phyloP scores from a whole-genome alignment of 1,140 invertebrate genomes.

The Procambarus virginalis region DNA sequence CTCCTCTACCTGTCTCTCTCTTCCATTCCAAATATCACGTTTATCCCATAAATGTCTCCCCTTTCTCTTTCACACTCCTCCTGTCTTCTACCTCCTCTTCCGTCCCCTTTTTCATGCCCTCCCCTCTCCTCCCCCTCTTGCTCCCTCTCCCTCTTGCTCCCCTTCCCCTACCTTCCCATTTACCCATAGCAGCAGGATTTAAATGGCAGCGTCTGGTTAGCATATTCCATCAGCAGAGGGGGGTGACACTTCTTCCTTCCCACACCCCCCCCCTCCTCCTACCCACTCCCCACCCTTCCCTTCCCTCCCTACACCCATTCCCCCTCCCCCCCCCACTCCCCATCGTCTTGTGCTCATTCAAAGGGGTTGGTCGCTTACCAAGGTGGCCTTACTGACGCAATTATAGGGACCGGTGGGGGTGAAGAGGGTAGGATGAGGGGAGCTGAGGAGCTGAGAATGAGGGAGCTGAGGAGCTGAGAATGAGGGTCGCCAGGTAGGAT shows the following conservation, averaged over 20 bases:
- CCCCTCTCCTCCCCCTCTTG: background rate
- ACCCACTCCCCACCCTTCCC: too few species aligned
- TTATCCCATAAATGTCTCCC: background rate
- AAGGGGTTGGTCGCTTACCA: slow-evolving; percentile 3
- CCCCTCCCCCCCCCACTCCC: background rate
- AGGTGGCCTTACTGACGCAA: background rate
- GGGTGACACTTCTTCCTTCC: background rate
- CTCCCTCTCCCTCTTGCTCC: background rate
- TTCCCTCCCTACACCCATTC: too few species aligned
- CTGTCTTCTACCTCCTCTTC: background rate
- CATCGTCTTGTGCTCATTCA: background rate
- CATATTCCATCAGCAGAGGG: slow-evolving; percentile 2
- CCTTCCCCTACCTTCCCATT: background rate
- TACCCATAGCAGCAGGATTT: background rate
- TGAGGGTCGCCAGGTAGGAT: too few species aligned
- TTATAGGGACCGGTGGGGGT: background rate
- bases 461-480: background rate
- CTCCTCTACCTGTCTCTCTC: too few species aligned
- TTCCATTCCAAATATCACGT: too few species aligned
- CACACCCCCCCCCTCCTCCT: too few species aligned
- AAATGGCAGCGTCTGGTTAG: background rate
- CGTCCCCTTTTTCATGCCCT: background rate
- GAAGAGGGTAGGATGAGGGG: background rate
- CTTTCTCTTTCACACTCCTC: background rate
- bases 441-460: background rate